Evolutionary conservation across 2,113 vertebrate species (phyloP).

Genomic region (Chroicocephalus ridibundus): DNA sequence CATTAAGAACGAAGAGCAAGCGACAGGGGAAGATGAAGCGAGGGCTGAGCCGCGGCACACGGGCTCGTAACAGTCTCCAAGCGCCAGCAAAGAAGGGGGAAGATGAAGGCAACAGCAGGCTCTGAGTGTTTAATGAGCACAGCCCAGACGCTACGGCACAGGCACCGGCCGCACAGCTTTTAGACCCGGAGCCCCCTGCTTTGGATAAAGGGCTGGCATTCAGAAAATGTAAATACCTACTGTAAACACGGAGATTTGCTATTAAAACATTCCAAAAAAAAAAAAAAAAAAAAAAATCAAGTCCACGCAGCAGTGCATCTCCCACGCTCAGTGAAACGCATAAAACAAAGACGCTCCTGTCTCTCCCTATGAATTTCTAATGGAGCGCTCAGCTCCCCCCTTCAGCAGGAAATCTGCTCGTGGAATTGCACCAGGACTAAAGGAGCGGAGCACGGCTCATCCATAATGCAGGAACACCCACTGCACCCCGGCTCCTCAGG

Average conservation of each 20-base stretch:
- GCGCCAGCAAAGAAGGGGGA: neutral
- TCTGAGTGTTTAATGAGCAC: neutral
- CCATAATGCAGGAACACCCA: conserved; percentile 33
- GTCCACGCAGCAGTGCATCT: fast-evolving
- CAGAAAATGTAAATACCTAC: neutral
- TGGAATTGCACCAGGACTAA: neutral
- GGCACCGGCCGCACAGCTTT: neutral
- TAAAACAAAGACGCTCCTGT: neutral
- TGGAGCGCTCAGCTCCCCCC: neutral
- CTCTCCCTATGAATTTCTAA: neutral
- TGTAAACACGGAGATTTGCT: neutral
- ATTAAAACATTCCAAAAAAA: neutral
- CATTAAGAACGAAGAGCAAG: neutral
- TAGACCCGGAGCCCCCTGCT: neutral
- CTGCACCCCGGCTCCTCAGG: neutral
- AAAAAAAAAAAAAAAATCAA: neutral
- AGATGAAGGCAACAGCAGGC: neutral
- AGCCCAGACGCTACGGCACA: neutral
- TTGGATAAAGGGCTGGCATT: neutral
- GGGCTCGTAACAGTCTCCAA: neutral
- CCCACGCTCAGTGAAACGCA: neutral
- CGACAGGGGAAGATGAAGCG: neutral
- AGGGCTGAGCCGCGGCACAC: neutral
- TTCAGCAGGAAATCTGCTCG: neutral
- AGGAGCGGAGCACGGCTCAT: conserved; percentile 1